These are phyloP conservation scores for Chloromyia formosa DNA, from an alignment of 2,888 invertebrate genomes.

Conservation along the genomic window DNA sequence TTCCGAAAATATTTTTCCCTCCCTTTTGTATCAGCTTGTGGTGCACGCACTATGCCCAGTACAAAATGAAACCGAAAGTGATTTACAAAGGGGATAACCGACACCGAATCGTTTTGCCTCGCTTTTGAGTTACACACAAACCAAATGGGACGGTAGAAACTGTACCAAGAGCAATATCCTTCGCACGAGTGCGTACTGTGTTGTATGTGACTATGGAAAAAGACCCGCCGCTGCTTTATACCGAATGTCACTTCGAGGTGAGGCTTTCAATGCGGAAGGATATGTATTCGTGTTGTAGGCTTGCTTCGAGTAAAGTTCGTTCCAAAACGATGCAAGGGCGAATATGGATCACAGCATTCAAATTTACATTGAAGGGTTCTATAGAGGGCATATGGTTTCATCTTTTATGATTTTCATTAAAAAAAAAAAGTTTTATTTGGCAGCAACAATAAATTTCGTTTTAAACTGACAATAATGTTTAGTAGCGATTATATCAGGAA, in stretches of 20 bases:
- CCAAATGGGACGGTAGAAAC: not conserved
- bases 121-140: not conserved
- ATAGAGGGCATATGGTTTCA: not conserved
- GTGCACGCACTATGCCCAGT: conserved; percentile 11
- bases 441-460: conserved; percentile 13
- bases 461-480: conserved; percentile 1
- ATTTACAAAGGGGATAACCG: conserved; percentile 25
- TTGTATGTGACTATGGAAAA: not conserved
- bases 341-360: not conserved
- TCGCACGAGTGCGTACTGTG: not conserved
- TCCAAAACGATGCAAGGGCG: not conserved
- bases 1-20: conserved; percentile 5
- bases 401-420: not conserved
- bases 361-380: conserved; percentile 10
- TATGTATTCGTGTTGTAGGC: not conserved
- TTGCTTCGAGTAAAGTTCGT: not conserved
- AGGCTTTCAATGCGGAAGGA: no score
- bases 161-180: not conserved
- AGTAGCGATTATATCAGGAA: no score
- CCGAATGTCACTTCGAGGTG: no score
- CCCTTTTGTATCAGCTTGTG: conserved; percentile 12
- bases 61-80: conserved; percentile 32
- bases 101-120: conserved; percentile 1
- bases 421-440: conserved; percentile 3
- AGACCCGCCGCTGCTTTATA: no score